Conservation (phyloP, 2,888 invertebrate genomes). For the Drosophila differens region DNA sequence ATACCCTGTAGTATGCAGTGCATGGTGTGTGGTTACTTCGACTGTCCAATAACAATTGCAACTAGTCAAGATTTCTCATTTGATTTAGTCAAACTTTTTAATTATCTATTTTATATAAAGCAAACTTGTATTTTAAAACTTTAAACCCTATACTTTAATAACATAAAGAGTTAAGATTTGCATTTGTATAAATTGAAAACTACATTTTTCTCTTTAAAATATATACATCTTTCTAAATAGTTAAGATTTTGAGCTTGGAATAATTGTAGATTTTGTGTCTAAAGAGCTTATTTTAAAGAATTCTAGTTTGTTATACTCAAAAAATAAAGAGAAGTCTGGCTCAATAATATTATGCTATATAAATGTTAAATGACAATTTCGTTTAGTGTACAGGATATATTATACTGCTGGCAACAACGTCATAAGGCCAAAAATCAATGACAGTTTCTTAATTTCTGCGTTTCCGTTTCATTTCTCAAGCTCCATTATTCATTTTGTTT, state of each 20-base stretch:
- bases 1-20: conserved; percentile 9
- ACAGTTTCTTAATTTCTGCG: neutral
- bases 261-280: neutral
- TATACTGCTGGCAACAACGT: neutral
- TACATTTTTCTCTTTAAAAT: neutral
- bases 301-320: neutral
- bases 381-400: neutral
- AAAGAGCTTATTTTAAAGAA: neutral
- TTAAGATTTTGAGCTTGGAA: neutral
- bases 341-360: neutral
- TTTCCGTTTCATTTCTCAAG: neutral
- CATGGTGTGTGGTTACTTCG: neutral
- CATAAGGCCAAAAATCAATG: neutral
- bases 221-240: neutral
- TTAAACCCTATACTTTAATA: too few species aligned
- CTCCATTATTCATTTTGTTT: neutral
- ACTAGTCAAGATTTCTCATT: neutral
- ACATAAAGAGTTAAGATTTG: neutral
- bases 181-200: accelerated
- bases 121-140: neutral
- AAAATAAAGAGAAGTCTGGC: neutral
- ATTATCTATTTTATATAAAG: neutral
- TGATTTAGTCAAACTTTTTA: neutral
- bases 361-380: neutral
- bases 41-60: neutral